phyloP scores from a whole-genome alignment of 2,888 invertebrate species.

The Dicranocentrus wangi region DNA sequence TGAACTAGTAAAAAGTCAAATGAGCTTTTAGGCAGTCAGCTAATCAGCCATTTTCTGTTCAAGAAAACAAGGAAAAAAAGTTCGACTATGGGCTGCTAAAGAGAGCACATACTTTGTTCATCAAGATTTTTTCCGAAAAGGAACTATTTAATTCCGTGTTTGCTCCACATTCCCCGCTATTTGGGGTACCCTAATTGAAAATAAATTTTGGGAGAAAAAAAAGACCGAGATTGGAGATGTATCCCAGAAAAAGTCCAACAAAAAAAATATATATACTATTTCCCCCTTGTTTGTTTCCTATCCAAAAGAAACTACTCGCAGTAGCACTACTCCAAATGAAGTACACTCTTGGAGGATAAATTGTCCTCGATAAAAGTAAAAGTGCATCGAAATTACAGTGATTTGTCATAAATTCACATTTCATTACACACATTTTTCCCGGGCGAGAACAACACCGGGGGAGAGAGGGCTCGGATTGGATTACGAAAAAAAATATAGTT shows the following conservation, averaged over 20 bases:
- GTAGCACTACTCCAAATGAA: too few species aligned
- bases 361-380: conserved; percentile 19
- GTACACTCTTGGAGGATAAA: conserved; percentile 9
- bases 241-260: too few species aligned
- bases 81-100: too few species aligned
- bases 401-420: conserved; percentile 41
- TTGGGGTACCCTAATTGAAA: conserved; percentile 20
- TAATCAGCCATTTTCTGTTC: background rate
- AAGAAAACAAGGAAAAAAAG: background rate
- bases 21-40: background rate
- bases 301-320: too few species aligned
- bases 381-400: conserved; percentile 29
- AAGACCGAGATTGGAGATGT: too few species aligned
- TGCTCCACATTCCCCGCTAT: conserved; percentile 8
- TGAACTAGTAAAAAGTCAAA: background rate
- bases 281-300: too few species aligned
- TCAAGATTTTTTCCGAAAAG: too few species aligned
- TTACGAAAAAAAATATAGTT: conserved; percentile 11
- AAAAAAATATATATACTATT: too few species aligned
- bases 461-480: too few species aligned
- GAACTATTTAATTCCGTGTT: conserved; percentile 28
- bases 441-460: too few species aligned
- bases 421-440: conserved; percentile 25
- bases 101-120: too few species aligned
- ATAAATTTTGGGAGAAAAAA: background rate